Base-by-base conservation (phyloP, 2,888 invertebrate genomes). In the Papilio protenor region DNA sequence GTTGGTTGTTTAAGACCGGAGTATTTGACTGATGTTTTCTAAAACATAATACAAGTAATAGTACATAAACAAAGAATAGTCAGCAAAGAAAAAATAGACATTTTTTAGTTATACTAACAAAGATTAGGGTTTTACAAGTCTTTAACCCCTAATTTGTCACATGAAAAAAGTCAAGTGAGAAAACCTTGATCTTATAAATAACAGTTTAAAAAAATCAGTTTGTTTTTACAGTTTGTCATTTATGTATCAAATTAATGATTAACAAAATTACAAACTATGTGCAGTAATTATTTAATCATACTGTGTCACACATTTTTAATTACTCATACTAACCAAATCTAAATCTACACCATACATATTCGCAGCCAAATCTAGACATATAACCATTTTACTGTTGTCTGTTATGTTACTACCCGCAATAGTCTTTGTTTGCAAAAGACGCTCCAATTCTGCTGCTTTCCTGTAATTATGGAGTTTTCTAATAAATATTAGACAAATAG, bases 281-380 rank as follows among this genome's bases (percentile, higher is more conserved):
- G 11, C 0, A 8, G 21, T 49, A 1, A 49, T 5, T 55, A 23
- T 18, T 33, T 55, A 4, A 72, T 27, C 23, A 55, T 40, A 76
- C n/a, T 64, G 23, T 18, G 14, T 55, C 45, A 1, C 2, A 72
- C 47, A 74, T 21, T 77, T 73, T 55, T 40, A 74, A 49, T 27
- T 14, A 69, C 5, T 69, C 21, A 45, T 69, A 83, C 88, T 87
- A 87, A 95, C 96, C 85, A 90, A 85, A 86, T 96, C 96, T 76
- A 96, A 92, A 74, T 92, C 91, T 52, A 91, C 89, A 55, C 95
- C 95, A 45, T 94, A 84, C n/a, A 93, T 81, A 12, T 87, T 84
- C 8, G 96, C 93, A 52, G 96, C 96, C 69, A 96, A 86, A 85
- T 96, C 96, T 52, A 96, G 87, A 81, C 96, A 96, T 71, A 96